Base-by-base conservation (phyloP, 1,140 invertebrate genomes). In the Sesamia nonagrioides region DNA sequence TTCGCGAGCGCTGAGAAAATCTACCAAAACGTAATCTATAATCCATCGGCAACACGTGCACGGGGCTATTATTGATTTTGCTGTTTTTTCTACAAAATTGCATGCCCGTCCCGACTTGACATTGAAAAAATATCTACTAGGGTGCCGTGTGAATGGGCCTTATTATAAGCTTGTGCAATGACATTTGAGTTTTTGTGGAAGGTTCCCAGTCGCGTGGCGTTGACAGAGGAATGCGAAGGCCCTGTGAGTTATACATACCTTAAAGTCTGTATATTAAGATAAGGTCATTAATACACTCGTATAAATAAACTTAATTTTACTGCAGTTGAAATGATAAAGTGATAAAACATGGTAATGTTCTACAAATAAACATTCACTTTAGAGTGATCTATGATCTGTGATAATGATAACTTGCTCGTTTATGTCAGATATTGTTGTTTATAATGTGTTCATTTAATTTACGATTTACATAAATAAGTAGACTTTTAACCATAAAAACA, bases 121-220 rank as follows among this genome's bases (percentile, higher is more conserved):
- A 88, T 88, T 91, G 86, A 91, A 92, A 94, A 94, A 95, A 94
- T 84, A 88, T 88, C 80, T 74, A 86, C 85, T 77, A 80, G 85
- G 85, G 82, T 84, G 84, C 86, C 72, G 88, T 92, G 88, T 93
- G 89, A 95, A 95, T 93, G 89, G 89, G 82, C 85, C 89, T 91
- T 95, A 93, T 94, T 94, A 93, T 93, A 82, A 92, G 88, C 84
- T 94, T 93, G 91, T 87, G 93, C 91, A 92, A 94, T 93, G 90
- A 92, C 91, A 92, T 89, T 87, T 88, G 68, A 74, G 86, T 91
- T 92, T 94, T 94, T 89, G 84, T 81, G 37, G 56, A 74, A 79
- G 45, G 77, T 77, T 79, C 61, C 78, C 54, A 83, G 87, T 84
- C 87, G 85, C 87, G 88, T 89, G 88, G 85, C 86, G 75, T 68